Evolutionary conservation across 2,797 vertebrate species (phyloP), one percentile per base, ranked within the genome.

Genomic region (Lepidocolaptes lacrymiger): DNA sequence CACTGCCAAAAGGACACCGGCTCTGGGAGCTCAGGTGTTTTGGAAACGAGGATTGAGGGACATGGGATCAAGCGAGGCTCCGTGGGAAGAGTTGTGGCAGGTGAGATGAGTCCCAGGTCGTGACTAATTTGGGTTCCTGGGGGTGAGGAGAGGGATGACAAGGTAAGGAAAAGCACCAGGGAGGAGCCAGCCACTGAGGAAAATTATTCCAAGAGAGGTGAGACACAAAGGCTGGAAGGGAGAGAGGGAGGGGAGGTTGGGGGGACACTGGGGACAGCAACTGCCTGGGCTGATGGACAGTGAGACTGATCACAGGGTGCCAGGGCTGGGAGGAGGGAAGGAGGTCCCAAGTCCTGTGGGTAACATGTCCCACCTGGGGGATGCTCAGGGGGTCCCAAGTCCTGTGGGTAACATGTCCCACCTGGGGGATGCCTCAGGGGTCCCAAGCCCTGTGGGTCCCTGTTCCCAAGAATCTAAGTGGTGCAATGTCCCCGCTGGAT

Each of bases 51-150:
- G 51, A 20, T 0, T 19, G 22, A 73, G 88, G 75, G 67, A 46
- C 39, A 2, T 0, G 7, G 37, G 19, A 30, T 26, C 56, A 61
- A 46, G 27, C 0, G 1, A 24, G 41, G 51, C n/a, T 62, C 37
- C 0, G 2, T 0, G 32, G 59, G 56, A 48, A 56, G n/a, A 51
- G 54, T 14, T 0, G 5, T 5, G 56, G 43, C 5, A 18, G 18
- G 43, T 10, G 3, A 27, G 55, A 27, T 12, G 52, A 24, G 46
- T 37, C 51, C 34, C 23, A 3, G 63, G 19, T 22, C 1, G 2
- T 26, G 41, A 30, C 4, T 55, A 14, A 80, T 80, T 66, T 6
- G 36, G 19, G 32, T 36, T 67, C 61, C 66, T 0, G 2, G 43
- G 46, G 64, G n/a, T 59, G 54, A 84, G 27, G 36, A 0, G 1